Conservation (phyloP, 2,888 invertebrate species). For the Leptopterna dolabrata region DNA sequence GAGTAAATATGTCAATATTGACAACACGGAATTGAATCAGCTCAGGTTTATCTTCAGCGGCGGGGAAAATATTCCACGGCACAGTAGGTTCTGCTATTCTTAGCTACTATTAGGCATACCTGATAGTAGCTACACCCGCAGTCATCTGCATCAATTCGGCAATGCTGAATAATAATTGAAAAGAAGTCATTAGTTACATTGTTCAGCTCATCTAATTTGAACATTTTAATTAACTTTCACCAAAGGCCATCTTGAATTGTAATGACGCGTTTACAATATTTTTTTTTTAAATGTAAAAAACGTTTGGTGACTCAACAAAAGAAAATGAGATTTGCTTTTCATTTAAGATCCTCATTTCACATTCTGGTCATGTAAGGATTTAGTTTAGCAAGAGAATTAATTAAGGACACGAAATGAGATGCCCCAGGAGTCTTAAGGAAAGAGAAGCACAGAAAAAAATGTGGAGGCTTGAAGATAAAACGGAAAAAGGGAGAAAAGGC, state of each 20-base stretch:
- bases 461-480: neutral
- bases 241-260: neutral
- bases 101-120: no score
- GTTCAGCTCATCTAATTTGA: neutral
- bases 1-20: no score
- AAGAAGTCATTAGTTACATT: neutral
- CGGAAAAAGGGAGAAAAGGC: neutral
- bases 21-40: no score
- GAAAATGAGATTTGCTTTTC: constrained; percentile 27
- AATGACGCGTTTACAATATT: neutral
- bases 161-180: no score
- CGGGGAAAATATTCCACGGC: no score
- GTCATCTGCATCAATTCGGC: no score
- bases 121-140: no score
- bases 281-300: no score
- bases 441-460: neutral
- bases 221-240: neutral
- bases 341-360: constrained; percentile 35
- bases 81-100: no score
- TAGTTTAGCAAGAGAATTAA: constrained; percentile 37
- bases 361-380: constrained; percentile 45
- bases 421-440: neutral
- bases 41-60: no score
- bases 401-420: constrained; percentile 38
- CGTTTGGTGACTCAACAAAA: neutral